Evolutionary conservation across 2,113 vertebrate species (phyloP).

Genomic region (Sitta europaea): DNA sequence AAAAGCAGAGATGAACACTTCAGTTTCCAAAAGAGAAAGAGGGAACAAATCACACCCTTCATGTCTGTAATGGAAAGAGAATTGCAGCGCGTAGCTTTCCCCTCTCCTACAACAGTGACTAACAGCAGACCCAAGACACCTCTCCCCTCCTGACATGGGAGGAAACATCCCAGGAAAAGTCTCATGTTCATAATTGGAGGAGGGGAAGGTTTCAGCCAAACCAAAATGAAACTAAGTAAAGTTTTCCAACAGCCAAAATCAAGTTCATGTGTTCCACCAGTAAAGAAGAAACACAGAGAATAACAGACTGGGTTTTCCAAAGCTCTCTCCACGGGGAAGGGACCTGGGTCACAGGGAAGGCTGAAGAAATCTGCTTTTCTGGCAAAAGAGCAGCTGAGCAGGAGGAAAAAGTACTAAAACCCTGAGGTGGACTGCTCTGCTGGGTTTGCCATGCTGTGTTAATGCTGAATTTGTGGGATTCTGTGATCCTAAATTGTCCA

Average conservation of each 20-base stretch:
- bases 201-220: background rate
- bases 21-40: background rate
- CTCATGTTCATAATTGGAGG: background rate
- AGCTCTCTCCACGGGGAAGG: background rate
- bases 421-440: background rate
- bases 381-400: background rate
- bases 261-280: constrained; percentile 1
- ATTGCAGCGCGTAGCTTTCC: background rate
- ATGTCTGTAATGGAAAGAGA: constrained; percentile 22
- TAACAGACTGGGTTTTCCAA: constrained; percentile 19
- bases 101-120: background rate
- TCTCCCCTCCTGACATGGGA: constrained; percentile 21
- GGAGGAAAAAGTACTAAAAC: background rate
- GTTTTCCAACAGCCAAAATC: constrained; percentile 34
- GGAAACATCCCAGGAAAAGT: background rate
- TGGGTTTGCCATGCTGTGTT: background rate
- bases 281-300: background rate
- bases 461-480: background rate
- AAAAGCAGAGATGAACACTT: constrained; percentile 5
- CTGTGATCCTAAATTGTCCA: background rate
- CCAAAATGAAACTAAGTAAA: constrained; percentile 48
- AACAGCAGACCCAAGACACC: background rate
- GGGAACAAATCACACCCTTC: constrained; percentile 8
- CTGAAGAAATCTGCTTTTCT: constrained; percentile 13
- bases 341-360: background rate